A percentile compares a stretch with the other conserved stretches of the same genome.
phyloP scores from a whole-genome alignment of 2,113 vertebrate genomes.

The Eulemur rufifrons region DNA sequence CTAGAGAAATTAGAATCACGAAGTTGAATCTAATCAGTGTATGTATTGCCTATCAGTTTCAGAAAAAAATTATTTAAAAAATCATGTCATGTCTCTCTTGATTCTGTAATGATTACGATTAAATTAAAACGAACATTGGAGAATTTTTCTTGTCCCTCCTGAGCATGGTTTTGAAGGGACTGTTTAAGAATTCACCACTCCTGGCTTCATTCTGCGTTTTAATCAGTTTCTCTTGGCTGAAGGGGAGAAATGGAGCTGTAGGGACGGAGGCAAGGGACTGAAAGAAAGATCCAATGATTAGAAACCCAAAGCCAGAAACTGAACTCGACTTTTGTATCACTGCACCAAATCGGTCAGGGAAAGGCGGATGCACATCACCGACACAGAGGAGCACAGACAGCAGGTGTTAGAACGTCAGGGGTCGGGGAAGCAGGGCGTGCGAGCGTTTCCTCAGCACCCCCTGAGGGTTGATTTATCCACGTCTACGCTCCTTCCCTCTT shows the following conservation, averaged over 20 bases:
- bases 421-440: no score
- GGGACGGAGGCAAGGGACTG: background rate
- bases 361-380: background rate
- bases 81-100: background rate
- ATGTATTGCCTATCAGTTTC: background rate
- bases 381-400: no score
- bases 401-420: background rate
- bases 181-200: background rate
- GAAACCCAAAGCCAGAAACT: background rate
- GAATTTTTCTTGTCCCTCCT: no score
- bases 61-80: background rate
- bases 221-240: background rate
- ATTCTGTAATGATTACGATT: background rate
- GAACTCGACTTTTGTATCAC: background rate
- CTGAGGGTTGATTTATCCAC: background rate
- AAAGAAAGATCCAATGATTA: background rate
- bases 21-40: background rate
- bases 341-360: rapidly evolving
- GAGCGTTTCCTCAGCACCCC: rapidly evolving
- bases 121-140: background rate
- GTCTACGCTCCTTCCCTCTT: background rate
- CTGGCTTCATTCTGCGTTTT: no score
- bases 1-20: background rate
- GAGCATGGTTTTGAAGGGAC: background rate
- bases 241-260: background rate